Evolutionary conservation across 2,113 vertebrate species (phyloP).

Genomic region (Eulacestoma nigropectus): DNA sequence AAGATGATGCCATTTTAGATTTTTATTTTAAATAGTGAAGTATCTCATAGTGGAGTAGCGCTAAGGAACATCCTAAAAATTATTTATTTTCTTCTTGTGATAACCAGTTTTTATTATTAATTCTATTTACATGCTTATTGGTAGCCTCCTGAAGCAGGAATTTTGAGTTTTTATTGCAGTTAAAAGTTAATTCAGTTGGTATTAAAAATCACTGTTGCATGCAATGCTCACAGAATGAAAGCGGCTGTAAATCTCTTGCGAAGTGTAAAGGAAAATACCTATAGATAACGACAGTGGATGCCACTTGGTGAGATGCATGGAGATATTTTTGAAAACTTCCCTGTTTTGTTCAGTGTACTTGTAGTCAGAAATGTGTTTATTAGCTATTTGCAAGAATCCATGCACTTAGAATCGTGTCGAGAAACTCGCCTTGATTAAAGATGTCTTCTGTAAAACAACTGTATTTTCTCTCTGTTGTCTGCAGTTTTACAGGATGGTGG

Average conservation of each 20-base stretch:
- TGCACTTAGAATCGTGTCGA: accelerated
- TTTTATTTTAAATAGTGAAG: background rate
- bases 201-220: background rate
- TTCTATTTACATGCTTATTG: background rate
- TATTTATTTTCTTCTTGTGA: background rate
- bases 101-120: background rate
- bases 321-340: background rate
- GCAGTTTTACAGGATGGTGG: background rate
- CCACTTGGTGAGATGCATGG: accelerated
- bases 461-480: background rate
- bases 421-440: background rate
- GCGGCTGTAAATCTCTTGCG: background rate
- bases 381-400: background rate
- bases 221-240: background rate
- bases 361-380: background rate
- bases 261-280: background rate
- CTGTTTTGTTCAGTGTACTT: background rate
- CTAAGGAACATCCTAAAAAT: background rate
- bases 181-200: background rate
- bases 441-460: background rate
- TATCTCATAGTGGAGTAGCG: accelerated
- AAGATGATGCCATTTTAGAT: background rate
- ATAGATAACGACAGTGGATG: background rate
- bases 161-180: background rate
- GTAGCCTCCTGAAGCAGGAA: background rate